Conservation (phyloP, 2,888 invertebrate species). For the Drosophila kambysellisi region DNA sequence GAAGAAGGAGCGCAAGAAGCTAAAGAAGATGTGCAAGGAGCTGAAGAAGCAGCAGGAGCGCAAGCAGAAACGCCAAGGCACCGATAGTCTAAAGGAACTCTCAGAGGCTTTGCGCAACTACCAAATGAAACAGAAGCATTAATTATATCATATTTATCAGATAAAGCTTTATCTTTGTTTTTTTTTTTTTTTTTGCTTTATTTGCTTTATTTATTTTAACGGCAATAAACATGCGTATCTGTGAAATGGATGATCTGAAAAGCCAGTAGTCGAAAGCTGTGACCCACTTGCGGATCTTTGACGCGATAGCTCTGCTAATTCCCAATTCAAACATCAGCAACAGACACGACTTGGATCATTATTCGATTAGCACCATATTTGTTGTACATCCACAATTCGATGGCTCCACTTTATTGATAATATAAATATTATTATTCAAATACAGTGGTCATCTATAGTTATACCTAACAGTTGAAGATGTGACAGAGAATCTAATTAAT, state of each 20-base stretch:
- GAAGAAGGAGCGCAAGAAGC: slow-evolving; percentile 67
- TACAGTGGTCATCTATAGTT: neutral
- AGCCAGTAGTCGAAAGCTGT: neutral
- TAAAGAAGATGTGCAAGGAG: slow-evolving; percentile 69
- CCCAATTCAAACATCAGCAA: neutral
- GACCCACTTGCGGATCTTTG: neutral
- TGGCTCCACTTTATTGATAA: neutral
- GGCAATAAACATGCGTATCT: slow-evolving; percentile 1
- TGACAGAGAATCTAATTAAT: neutral
- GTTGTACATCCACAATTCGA: neutral
- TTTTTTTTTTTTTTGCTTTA: neutral
- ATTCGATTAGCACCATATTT: neutral
- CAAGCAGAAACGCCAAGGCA: slow-evolving; percentile 38
- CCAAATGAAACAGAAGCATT: slow-evolving; percentile 25
- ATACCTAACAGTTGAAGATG: neutral
- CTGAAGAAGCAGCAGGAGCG: slow-evolving; percentile 54
- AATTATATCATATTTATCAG: neutral
- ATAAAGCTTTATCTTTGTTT: neutral
- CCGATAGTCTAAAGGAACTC: slow-evolving; percentile 30
- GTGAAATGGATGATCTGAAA: neutral
- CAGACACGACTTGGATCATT: neutral
- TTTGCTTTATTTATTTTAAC: neutral
- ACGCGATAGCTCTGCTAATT: neutral
- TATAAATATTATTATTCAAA: neutral
- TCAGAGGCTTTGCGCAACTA: slow-evolving; percentile 51